Conservation (phyloP, 2,113 vertebrate species). For the Thamnophis sirtalis region DNA sequence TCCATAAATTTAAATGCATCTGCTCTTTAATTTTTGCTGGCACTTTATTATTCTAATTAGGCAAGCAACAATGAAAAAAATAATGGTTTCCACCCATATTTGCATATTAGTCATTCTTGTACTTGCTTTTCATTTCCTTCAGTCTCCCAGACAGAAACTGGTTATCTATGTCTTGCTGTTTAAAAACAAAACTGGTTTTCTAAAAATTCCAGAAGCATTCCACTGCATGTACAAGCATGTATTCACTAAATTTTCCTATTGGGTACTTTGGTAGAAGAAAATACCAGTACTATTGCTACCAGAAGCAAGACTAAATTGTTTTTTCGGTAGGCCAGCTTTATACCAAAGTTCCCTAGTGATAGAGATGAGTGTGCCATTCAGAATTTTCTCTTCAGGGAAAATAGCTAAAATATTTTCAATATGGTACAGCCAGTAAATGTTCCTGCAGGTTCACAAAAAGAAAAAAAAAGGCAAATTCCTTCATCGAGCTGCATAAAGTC, state of each 20-base stretch:
- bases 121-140: neutral
- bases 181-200: neutral
- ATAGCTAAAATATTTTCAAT: neutral
- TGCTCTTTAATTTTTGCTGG: neutral
- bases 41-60: neutral
- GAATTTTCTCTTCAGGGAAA: neutral
- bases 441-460: neutral
- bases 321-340: neutral
- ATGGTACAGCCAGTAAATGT: neutral
- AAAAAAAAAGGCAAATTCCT: neutral
- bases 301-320: neutral
- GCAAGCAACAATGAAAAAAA: neutral
- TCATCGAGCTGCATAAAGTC: conserved; percentile 18
- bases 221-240: neutral
- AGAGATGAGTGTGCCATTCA: neutral
- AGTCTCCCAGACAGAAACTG: neutral
- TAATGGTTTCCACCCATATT: neutral
- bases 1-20: neutral
- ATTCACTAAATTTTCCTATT: neutral
- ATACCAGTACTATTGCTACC: neutral
- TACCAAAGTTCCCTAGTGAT: neutral
- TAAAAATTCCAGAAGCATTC: neutral
- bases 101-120: neutral
- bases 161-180: neutral
- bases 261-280: neutral